Conservation (phyloP, 2,113 vertebrate genomes). For the Vulpes lagopus region DNA sequence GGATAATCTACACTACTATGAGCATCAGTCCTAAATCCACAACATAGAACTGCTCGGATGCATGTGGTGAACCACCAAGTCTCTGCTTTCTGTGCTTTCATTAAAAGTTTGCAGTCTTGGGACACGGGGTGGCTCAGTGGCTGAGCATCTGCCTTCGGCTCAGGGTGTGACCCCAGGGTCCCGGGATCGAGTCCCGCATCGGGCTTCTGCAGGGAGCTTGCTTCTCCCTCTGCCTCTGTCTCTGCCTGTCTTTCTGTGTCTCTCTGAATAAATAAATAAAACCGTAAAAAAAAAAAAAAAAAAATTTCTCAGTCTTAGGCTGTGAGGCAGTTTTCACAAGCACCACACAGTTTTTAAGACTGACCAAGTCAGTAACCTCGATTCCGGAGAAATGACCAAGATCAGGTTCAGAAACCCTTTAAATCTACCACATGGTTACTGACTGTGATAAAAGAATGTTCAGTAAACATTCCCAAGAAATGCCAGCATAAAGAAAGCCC, state of each 20-base stretch:
- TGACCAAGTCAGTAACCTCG: not conserved
- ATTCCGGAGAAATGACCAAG: slow-evolving; percentile 17
- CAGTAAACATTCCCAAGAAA: not conserved
- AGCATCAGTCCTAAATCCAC: not conserved
- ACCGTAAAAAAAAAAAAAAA: too few species aligned
- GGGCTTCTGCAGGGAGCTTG: too few species aligned
- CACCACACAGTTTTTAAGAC: not conserved
- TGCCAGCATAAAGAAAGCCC: not conserved
- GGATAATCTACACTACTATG: not conserved
- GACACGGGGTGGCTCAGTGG: too few species aligned
- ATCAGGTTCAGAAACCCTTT: slow-evolving; percentile 16
- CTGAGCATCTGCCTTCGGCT: too few species aligned
- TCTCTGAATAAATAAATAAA: too few species aligned
- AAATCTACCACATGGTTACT: not conserved
- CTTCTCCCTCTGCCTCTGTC: too few species aligned
- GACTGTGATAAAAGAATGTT: not conserved
- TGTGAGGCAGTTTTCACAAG: not conserved
- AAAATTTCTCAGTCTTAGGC: not conserved
- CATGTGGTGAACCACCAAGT: not conserved
- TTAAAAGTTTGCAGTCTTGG: not conserved
- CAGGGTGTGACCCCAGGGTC: too few species aligned
- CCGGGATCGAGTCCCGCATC: too few species aligned
- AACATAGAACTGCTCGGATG: not conserved
- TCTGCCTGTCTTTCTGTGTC: too few species aligned
- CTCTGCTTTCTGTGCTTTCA: not conserved